A percentile compares a stretch with the other conserved stretches of the same genome.
phyloP scores from a whole-genome alignment of 2,888 invertebrate species.

The Zaprionus lineosus region DNA sequence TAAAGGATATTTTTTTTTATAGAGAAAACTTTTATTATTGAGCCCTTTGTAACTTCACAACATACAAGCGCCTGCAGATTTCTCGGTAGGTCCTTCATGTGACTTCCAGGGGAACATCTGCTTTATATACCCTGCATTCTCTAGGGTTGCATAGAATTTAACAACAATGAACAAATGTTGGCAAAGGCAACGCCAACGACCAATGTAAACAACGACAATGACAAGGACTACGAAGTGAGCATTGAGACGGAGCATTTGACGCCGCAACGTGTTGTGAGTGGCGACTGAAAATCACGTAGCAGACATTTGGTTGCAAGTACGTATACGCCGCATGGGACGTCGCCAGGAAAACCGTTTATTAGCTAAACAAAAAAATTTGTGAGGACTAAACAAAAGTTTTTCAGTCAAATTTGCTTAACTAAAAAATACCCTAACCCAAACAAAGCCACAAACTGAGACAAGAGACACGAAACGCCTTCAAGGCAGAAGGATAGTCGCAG shows the following conservation, averaged over 20 bases:
- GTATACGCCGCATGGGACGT: slow-evolving; percentile 57
- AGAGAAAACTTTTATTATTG: too few species aligned
- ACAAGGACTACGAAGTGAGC: slow-evolving; percentile 34
- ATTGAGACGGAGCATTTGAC: slow-evolving; percentile 37
- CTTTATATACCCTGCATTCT: background rate
- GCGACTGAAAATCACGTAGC: slow-evolving; percentile 67
- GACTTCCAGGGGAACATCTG: too few species aligned
- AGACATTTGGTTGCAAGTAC: slow-evolving; percentile 65
- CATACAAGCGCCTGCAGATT: too few species aligned
- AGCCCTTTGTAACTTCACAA: too few species aligned
- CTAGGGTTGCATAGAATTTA: background rate
- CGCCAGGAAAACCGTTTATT: slow-evolving; percentile 50
- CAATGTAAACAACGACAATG: slow-evolving; percentile 1
- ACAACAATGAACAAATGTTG: slow-evolving; percentile 42
- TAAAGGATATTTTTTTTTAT: too few species aligned
- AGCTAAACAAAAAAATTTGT: slow-evolving; percentile 21
- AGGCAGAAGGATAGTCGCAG: background rate
- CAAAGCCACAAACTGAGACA: background rate
- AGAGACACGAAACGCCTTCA: background rate
- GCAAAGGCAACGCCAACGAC: slow-evolving; percentile 5
- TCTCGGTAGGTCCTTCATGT: too few species aligned
- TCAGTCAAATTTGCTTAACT: too few species aligned
- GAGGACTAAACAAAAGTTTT: too few species aligned
- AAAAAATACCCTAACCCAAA: background rate
- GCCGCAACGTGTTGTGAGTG: slow-evolving; percentile 53